Evolutionary conservation across 2,113 vertebrate species (phyloP), one percentile per base, ranked within the genome.

Genomic region (Leptodactylus fuscus): DNA sequence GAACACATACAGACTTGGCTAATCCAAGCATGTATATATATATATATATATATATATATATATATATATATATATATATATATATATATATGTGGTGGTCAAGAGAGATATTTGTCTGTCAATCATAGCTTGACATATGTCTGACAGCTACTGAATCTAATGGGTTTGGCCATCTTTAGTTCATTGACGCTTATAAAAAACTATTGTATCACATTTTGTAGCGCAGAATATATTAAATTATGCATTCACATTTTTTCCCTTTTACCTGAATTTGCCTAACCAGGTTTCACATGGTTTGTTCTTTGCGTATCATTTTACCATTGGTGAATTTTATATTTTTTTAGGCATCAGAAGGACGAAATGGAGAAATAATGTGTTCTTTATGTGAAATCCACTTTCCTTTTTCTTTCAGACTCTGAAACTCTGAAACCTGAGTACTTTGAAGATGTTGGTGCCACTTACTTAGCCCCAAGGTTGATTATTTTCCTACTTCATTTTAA

Each of bases 381-480:
- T 15, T 16, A 87, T 88, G 79, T 71, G 87, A 89, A 73, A 44
- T 86, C 5, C 11, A 2, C 76, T 88, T 9, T 44, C 88, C n/a
- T 11, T 86, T 86, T 91, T 65, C 90, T 89, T 92, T 81, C 94
- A 99, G 97, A 93, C 89, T 91, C 94, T 87, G 95, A 97, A 87
- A 94, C 96, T 9, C 88, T 99, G 91, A 96, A 96, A 88, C 87
- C 82, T 24, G 96, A 98, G 16, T 82, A 88, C 87, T 99, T 96
- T 92, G 96, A 99, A 87, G 96, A 98, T 88, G 88, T 89, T 88
- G 98, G 97, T 48, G 96, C 97, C 86, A 98, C 97, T 0, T 96
- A 95, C 92, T 91, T 99, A 88, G 97, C 97, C 86, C 97, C 98
- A 71, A 97, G 98, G 98, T 99, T 91, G 87, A 95, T 95, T 85